Evolutionary conservation across 2,113 vertebrate species (phyloP).

Genomic region (Lasiurus cinereus): DNA sequence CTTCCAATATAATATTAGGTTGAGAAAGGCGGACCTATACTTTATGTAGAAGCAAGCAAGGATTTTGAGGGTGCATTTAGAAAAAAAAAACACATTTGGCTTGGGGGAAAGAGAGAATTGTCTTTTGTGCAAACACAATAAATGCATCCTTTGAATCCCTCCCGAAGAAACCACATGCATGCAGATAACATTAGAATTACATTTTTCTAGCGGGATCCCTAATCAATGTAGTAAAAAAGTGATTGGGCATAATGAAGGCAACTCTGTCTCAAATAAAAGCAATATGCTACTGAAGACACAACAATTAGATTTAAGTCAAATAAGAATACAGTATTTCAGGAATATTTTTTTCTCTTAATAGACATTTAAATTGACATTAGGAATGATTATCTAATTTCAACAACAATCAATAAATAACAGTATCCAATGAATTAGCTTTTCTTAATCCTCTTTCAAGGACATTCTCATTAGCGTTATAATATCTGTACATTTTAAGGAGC

Average conservation of each 20-base stretch:
- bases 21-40: constrained; percentile 18
- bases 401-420: not conserved
- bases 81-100: not conserved
- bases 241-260: not conserved
- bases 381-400: not conserved
- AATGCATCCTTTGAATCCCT: constrained; percentile 41
- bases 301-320: not conserved
- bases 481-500: not conserved
- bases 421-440: not conserved
- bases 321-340: not conserved
- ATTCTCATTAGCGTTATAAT: not conserved
- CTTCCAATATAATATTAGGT: constrained; percentile 65
- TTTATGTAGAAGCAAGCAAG: not conserved
- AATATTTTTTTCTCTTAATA: not conserved
- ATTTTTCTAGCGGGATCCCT: not conserved
- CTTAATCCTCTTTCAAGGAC: not conserved
- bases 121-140: constrained; percentile 46
- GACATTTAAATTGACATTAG: constrained; percentile 23
- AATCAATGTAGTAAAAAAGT: constrained; percentile 50
- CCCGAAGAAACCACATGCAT: constrained; percentile 40
- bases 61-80: constrained; percentile 1
- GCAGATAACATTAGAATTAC: constrained; percentile 52
- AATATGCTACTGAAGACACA: constrained; percentile 18
- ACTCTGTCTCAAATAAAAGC: not conserved
- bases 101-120: not conserved